A percentile compares a stretch with the other conserved stretches of the same genome.
Evolutionary conservation across 2,888 invertebrate genomes (phyloP).

Genomic region (Furcula furcula): DNA sequence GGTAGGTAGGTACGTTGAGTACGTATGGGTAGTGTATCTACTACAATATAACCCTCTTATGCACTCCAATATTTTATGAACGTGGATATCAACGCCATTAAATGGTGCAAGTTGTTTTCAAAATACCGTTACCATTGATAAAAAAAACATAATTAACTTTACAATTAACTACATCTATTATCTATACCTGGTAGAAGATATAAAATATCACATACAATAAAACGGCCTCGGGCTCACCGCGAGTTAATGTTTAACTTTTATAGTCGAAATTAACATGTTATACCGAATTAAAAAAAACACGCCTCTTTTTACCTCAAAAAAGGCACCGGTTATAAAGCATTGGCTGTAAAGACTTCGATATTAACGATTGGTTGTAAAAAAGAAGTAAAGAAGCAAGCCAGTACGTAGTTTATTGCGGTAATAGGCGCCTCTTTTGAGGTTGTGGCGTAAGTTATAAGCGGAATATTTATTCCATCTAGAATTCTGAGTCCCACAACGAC

Average conservation of each 20-base stretch:
- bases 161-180: neutral
- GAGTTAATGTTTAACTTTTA: constrained; percentile 57
- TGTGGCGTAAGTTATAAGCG: constrained; percentile 14
- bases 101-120: too few relatives aligned
- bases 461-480: too few relatives aligned
- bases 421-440: constrained; percentile 58
- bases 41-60: too few relatives aligned
- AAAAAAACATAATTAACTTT: neutral
- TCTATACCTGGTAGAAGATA: neutral
- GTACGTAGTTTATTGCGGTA: constrained; percentile 64
- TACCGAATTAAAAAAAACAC: constrained; percentile 51
- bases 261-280: constrained; percentile 73
- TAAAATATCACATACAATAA: constrained; percentile 21
- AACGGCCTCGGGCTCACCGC: constrained; percentile 14
- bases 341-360: constrained; percentile 70
- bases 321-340: constrained; percentile 62
- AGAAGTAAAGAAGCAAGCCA: constrained; percentile 67
- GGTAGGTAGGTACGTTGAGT: too few relatives aligned
- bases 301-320: constrained; percentile 49
- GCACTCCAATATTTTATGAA: too few relatives aligned
- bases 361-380: constrained; percentile 73
- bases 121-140: too few relatives aligned
- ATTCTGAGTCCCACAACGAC: too few relatives aligned
- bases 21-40: too few relatives aligned
- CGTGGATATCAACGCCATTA: too few relatives aligned